Evolutionary conservation across 2,797 vertebrate species (phyloP).

Genomic region (Sitta carolinensis): DNA sequence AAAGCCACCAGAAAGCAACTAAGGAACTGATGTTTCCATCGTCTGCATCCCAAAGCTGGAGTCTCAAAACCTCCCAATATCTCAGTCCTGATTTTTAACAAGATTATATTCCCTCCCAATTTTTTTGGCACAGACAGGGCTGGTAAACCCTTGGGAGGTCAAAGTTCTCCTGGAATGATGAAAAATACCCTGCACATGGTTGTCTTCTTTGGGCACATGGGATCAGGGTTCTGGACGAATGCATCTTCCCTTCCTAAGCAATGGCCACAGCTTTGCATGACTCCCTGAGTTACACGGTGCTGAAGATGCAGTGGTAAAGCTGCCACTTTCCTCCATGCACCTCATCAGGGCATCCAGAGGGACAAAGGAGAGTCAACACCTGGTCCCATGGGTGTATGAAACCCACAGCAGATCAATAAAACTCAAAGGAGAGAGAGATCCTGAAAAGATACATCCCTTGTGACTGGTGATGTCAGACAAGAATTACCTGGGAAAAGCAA

Average conservation of each 20-base stretch:
- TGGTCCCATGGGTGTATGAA: background rate
- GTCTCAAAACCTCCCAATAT: background rate
- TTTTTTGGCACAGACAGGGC: background rate
- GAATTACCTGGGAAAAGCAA: background rate
- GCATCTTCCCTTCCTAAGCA: background rate
- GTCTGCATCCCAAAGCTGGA: background rate
- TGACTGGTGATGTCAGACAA: background rate
- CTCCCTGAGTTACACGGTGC: rapidly evolving
- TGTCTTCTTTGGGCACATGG: rapidly evolving
- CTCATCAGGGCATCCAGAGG: background rate
- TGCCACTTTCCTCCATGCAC: background rate
- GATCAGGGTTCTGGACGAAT: background rate
- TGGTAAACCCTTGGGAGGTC: background rate
- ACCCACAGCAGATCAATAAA: background rate
- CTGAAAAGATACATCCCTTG: background rate
- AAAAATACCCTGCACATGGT: background rate
- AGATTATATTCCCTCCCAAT: background rate
- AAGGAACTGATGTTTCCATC: background rate
- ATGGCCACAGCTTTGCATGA: rapidly evolving
- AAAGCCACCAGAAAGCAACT: background rate
- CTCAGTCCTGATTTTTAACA: background rate
- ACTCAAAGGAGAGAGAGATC: background rate
- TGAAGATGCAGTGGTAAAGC: background rate
- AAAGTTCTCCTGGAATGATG: background rate
- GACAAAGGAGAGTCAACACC: background rate